Evolutionary conservation across 2,113 vertebrate genomes (phyloP).

Genomic region (Genyomyrus donnyi): DNA sequence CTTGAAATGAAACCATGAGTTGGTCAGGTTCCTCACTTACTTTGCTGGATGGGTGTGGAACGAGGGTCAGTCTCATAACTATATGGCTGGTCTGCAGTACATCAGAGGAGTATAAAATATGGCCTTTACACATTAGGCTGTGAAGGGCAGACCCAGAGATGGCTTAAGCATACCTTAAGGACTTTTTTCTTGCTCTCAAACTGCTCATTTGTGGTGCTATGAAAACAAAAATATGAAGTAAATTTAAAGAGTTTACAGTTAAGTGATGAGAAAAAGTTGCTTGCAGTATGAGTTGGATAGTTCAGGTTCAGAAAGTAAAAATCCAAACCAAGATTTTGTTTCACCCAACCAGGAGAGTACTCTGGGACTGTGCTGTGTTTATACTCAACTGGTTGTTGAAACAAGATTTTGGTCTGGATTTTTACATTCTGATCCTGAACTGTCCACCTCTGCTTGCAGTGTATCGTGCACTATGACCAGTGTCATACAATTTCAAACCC

Average conservation of each 20-base stretch:
- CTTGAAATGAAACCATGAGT: background rate
- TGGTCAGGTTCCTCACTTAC: background rate
- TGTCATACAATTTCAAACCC: background rate
- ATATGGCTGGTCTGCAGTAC: background rate
- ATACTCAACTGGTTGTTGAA: background rate
- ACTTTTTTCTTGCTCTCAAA: too few relatives aligned
- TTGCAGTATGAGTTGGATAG: background rate
- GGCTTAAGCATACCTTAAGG: too few relatives aligned
- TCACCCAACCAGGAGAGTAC: background rate
- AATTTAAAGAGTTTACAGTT: too few relatives aligned
- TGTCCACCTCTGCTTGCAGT: background rate
- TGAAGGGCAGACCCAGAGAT: too few relatives aligned
- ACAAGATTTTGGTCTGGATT: background rate
- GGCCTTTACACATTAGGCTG: background rate
- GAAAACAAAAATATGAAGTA: too few relatives aligned
- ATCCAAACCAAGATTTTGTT: too few relatives aligned
- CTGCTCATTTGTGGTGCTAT: too few relatives aligned
- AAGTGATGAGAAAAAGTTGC: background rate
- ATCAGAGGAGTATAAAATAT: background rate
- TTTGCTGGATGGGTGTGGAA: background rate
- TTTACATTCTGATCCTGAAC: background rate
- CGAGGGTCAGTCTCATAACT: background rate
- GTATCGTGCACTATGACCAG: background rate
- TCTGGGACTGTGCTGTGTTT: background rate
- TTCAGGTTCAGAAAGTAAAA: too few relatives aligned